phyloP scores from a whole-genome alignment of 2,113 vertebrate species.

The Chionodraco myersi region DNA sequence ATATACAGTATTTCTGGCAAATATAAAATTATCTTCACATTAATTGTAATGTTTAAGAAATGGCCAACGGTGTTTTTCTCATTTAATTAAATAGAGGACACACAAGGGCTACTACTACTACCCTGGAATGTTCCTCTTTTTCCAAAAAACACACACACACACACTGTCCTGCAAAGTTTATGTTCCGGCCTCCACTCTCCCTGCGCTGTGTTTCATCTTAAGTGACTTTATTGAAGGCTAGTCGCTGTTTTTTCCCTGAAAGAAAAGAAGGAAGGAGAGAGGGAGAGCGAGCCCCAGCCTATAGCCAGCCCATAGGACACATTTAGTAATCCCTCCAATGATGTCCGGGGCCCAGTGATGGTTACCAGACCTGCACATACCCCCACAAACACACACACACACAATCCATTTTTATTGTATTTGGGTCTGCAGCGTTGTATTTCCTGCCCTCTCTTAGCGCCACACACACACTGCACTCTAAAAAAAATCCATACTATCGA shows the following conservation, averaged over 20 bases:
- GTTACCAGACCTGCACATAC: slow-evolving; percentile 93
- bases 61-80: neutral
- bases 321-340: slow-evolving; percentile 92
- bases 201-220: slow-evolving; percentile 77
- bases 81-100: slow-evolving; percentile 1
- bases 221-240: slow-evolving; percentile 82
- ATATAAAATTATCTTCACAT: neutral
- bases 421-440: too few species aligned
- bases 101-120: neutral
- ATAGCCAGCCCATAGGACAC: slow-evolving; percentile 89
- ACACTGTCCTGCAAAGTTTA: slow-evolving; percentile 22
- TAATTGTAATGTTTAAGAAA: neutral
- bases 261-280: slow-evolving; percentile 69
- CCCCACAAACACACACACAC: slow-evolving; percentile 75
- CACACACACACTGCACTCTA: too few species aligned
- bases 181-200: slow-evolving; percentile 28
- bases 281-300: slow-evolving; percentile 68
- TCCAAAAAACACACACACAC: neutral
- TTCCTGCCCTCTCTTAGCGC: too few species aligned
- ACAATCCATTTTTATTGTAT: too few species aligned
- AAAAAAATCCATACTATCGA: too few species aligned
- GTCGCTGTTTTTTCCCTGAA: slow-evolving; percentile 80
- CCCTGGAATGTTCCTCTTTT: neutral
- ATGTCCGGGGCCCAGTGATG: slow-evolving; percentile 90
- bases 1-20: neutral